These are phyloP conservation scores for Galleria mellonella DNA, from an alignment of 1,140 invertebrate species.

Conservation along the genomic window DNA sequence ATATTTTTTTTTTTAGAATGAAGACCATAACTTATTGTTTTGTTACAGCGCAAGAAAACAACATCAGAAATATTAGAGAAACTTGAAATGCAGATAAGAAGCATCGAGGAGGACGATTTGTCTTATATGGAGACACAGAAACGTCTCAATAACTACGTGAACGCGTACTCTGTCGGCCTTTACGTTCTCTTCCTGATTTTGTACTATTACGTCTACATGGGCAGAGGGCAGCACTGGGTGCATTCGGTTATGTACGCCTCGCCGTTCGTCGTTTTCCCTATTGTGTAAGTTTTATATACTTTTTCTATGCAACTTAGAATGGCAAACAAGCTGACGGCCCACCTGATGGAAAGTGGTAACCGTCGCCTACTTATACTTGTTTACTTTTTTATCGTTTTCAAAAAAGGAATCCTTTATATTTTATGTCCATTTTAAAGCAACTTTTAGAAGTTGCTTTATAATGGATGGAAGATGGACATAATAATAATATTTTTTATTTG, in stretches of 20 bases:
- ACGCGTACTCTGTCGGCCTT: constrained; percentile 86
- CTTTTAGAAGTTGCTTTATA: too few relatives aligned
- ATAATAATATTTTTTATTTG: too few relatives aligned
- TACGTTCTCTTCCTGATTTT: constrained; percentile 84
- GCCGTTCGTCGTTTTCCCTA: constrained; percentile 83
- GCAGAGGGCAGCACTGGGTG: constrained; percentile 65
- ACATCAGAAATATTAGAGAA: constrained; percentile 85
- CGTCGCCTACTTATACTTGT: too few relatives aligned
- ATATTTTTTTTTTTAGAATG: too few relatives aligned
- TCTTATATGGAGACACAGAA: constrained; percentile 87
- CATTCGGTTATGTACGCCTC: constrained; percentile 82
- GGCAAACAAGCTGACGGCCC: too few relatives aligned
- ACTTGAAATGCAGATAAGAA: constrained; percentile 87
- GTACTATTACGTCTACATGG: constrained; percentile 82
- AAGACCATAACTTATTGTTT: constrained; percentile 28
- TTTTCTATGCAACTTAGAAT: too few relatives aligned
- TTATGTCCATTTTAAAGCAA: too few relatives aligned
- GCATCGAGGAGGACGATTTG: constrained; percentile 85
- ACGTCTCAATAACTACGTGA: constrained; percentile 84
- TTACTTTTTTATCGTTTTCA: too few relatives aligned
- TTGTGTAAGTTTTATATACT: constrained; percentile 85
- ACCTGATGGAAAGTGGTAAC: too few relatives aligned
- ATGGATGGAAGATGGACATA: too few relatives aligned
- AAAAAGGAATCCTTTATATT: too few relatives aligned
- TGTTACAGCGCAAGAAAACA: constrained; percentile 86